A percentile compares a stretch with the other conserved stretches of the same genome.
These are phyloP conservation scores for Phocides pigmalion DNA, from an alignment of 1,140 invertebrate genomes.

Conservation along the genomic window DNA sequence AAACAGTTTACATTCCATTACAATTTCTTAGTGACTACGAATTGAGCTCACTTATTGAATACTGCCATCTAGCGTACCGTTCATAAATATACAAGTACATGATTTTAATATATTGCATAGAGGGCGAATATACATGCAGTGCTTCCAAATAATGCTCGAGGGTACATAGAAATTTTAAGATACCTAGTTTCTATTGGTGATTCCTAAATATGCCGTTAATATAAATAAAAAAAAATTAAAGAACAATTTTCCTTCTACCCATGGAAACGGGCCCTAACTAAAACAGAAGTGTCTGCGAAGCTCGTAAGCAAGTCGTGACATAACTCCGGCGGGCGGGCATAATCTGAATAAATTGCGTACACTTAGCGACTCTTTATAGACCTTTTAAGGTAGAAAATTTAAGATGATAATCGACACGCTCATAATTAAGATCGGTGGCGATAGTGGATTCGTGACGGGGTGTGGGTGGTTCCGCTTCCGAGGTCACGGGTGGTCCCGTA, in stretches of 20 bases:
- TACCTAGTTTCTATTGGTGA: too few species aligned
- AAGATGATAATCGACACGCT: constrained; percentile 81
- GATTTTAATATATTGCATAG: too few species aligned
- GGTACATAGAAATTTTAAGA: too few species aligned
- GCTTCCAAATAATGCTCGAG: too few species aligned
- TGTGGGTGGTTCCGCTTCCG: constrained; percentile 79
- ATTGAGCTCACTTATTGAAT: too few species aligned
- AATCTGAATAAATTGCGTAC: constrained; percentile 82
- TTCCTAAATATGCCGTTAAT: too few species aligned
- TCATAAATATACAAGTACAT: too few species aligned
- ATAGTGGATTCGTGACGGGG: constrained; percentile 74
- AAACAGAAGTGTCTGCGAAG: constrained; percentile 73
- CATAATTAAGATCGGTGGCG: constrained; percentile 77
- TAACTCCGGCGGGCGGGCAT: constrained; percentile 63
- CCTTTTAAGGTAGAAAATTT: constrained; percentile 82
- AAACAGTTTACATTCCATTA: too few species aligned
- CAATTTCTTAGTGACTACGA: too few species aligned
- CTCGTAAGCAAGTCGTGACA: constrained; percentile 71
- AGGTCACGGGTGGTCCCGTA: constrained; percentile 67
- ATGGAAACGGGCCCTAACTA: constrained; percentile 36
- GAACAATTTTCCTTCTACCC: neutral
- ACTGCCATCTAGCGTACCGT: too few species aligned
- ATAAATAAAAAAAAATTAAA: too few species aligned
- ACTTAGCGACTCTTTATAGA: constrained; percentile 81
- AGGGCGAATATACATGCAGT: too few species aligned